Conservation (phyloP, 2,888 invertebrate species). For the Orchestes rusci region DNA sequence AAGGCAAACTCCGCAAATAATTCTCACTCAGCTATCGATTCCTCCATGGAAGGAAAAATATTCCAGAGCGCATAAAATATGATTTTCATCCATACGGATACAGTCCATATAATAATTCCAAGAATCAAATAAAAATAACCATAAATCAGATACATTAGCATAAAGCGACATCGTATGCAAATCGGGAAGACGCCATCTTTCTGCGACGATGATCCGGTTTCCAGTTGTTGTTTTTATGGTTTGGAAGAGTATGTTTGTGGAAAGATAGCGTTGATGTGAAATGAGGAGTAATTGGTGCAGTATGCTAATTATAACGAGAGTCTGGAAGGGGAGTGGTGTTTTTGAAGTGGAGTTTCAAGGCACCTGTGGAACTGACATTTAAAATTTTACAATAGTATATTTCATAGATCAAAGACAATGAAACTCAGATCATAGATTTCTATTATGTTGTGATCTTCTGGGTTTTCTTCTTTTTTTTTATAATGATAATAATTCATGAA, state of each 20-base stretch:
- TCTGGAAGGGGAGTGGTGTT: too few relatives aligned
- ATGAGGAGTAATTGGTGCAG: too few relatives aligned
- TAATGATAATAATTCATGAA: too few relatives aligned
- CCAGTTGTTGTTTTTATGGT: conserved; percentile 17
- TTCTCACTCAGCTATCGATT: conserved; percentile 40
- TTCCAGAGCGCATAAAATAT: conserved; percentile 42
- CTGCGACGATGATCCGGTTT: conserved; percentile 29
- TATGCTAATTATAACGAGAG: too few relatives aligned
- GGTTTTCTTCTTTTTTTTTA: too few relatives aligned
- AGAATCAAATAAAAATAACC: conserved; percentile 48
- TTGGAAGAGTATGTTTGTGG: conserved; percentile 18
- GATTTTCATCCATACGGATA: conserved; percentile 48
- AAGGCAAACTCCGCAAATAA: conserved; percentile 37
- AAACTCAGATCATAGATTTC: too few relatives aligned
- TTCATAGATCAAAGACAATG: too few relatives aligned
- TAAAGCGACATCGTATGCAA: conserved; percentile 45
- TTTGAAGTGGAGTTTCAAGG: too few relatives aligned
- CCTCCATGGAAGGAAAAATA: conserved; percentile 30
- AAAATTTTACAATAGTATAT: too few relatives aligned
- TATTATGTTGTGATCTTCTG: too few relatives aligned
- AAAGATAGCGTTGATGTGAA: conserved; percentile 9
- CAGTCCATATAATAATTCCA: conserved; percentile 48
- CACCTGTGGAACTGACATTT: too few relatives aligned
- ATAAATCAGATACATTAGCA: conserved; percentile 45
- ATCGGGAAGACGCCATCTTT: conserved; percentile 40